Base-by-base conservation (phyloP, 2,797 vertebrate species). In the Sebastes taczanowskii region DNA sequence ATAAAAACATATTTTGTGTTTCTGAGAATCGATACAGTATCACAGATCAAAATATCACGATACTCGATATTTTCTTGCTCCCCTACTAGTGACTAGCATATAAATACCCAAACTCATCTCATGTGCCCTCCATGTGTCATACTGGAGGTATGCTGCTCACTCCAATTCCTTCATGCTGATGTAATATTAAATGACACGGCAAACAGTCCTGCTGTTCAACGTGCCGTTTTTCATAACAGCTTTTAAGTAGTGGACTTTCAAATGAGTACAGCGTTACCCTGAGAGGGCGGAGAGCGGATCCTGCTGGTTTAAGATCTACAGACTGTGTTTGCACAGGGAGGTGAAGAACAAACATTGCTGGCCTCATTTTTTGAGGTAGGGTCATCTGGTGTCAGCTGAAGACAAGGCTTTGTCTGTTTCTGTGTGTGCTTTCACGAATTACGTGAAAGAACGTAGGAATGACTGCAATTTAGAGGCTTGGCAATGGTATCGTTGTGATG, bases 291-390 rank as follows among this genome's bases (percentile, higher is more conserved):
- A 74, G 30, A 38, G 22, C 1, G 11, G 71, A 63, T 14, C 20
- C 49, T 59, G 10, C 4, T 73, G n/a, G 55, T 62, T 65, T 10
- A 55, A 52, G 32, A 77, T 76, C 60, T 34, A n/a, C 9, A 62
- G 46, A 20, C 29, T 10, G 58, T 72, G 78, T 91, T 89, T 81
- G 65, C 80, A 49, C 11, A 86, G 52, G 81, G 77, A 84, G 85
- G 75, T 59, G 77, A 85, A 89, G 55, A 82, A 62, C 85, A 88
- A 89, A 89, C 74, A 89, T 46, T 22, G 52, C 63, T 79, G 56
- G 68, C 65, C 65, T 87, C 3, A 3, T 83, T 64, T 83, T 16
- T 66, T 60, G 42, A 83, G 52, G 20, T 23, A 5, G 7, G 75
- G 71, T 85, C 62, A 81, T 46, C 34, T 29, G 13, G 68, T 80